Conservation (phyloP, 2,888 invertebrate genomes). For the Catonia carolina region DNA sequence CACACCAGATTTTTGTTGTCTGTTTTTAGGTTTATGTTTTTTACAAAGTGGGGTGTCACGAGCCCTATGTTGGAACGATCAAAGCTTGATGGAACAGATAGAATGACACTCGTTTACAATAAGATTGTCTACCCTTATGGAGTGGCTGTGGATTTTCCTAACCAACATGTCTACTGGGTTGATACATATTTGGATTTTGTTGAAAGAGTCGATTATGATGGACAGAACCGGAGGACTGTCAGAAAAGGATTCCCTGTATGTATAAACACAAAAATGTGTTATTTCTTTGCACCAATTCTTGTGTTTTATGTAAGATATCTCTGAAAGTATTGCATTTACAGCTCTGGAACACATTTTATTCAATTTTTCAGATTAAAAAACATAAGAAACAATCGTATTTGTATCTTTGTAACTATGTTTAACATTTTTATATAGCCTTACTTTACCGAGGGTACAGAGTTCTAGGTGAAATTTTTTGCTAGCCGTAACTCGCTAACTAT, state of each 20-base stretch:
- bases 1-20: too few relatives aligned
- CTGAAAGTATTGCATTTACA: too few relatives aligned
- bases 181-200: constrained; percentile 74
- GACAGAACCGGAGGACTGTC: constrained; percentile 56
- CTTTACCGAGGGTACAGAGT: too few relatives aligned
- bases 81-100: constrained; percentile 55
- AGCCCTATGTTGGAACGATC: constrained; percentile 58
- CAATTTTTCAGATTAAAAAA: too few relatives aligned
- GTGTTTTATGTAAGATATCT: too few relatives aligned
- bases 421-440: not conserved
- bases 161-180: constrained; percentile 68
- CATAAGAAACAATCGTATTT: too few relatives aligned
- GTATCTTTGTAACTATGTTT: too few relatives aligned
- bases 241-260: constrained; percentile 49
- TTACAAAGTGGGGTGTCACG: constrained; percentile 64
- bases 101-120: constrained; percentile 51
- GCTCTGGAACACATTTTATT: too few relatives aligned
- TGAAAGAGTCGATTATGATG: constrained; percentile 71
- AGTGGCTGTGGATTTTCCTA: constrained; percentile 63
- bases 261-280: too few relatives aligned
- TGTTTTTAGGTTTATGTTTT: constrained; percentile 59
- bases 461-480: too few relatives aligned
- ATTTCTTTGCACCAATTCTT: too few relatives aligned
- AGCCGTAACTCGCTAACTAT: too few relatives aligned
- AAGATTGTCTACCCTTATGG: constrained; percentile 73